These are phyloP conservation scores for Protonibea diacanthus DNA, from an alignment of 2,797 vertebrate species.

Conservation along the genomic window DNA sequence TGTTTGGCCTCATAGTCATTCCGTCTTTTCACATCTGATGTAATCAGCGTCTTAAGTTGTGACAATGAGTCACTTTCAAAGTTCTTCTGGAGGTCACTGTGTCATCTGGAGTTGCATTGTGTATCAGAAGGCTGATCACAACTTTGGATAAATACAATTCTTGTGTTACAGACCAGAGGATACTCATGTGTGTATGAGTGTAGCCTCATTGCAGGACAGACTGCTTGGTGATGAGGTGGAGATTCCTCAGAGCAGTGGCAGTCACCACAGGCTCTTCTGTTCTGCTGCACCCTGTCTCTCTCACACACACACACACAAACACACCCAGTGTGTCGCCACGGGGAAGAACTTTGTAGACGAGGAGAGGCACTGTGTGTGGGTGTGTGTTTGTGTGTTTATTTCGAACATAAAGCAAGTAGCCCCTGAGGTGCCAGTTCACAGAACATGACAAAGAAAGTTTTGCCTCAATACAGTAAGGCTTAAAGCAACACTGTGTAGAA, in stretches of 20 bases:
- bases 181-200: slow-evolving; percentile 2
- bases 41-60: slow-evolving; percentile 51
- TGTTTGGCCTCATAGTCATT: slow-evolving; percentile 67
- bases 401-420: slow-evolving; percentile 13
- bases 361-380: slow-evolving; percentile 17
- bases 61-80: slow-evolving; percentile 71
- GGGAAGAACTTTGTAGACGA: slow-evolving; percentile 48
- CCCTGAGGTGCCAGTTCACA: slow-evolving; percentile 26
- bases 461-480: background rate
- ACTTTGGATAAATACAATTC: slow-evolving; percentile 35
- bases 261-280: slow-evolving; percentile 72
- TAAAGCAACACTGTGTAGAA: too few species aligned
- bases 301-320: slow-evolving; percentile 16
- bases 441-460: slow-evolving; percentile 40
- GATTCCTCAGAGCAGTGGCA: slow-evolving; percentile 72
- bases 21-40: slow-evolving; percentile 57
- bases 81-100: slow-evolving; percentile 58
- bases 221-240: slow-evolving; percentile 70
- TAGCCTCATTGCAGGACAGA: slow-evolving; percentile 26
- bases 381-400: slow-evolving; percentile 25
- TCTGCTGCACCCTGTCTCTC: slow-evolving; percentile 53
- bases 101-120: slow-evolving; percentile 36
- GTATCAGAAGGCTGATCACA: slow-evolving; percentile 32
- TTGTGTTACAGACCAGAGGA: slow-evolving; percentile 20
- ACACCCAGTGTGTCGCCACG: slow-evolving; percentile 38